A percentile compares a stretch with the other conserved stretches of the same genome.
These are phyloP conservation scores for Prietella phreatophila DNA, from an alignment of 2,113 vertebrate genomes.

Conservation along the genomic window DNA sequence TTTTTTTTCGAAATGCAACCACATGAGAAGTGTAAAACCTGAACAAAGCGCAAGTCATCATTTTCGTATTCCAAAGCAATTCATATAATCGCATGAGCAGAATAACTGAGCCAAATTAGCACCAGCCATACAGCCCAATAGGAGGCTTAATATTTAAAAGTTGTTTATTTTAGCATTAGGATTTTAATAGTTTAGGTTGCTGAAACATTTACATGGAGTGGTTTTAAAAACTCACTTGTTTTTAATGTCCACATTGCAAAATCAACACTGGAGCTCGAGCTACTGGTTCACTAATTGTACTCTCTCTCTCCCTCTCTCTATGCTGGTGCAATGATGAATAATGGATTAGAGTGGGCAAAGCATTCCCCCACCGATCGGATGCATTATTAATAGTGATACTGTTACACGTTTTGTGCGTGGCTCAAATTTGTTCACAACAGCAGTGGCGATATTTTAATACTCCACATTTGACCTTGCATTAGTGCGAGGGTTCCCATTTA, in stretches of 20 bases:
- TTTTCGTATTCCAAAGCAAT: not conserved
- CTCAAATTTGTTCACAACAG: conserved; percentile 48
- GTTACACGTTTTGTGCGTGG: conserved; percentile 49
- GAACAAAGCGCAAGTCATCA: not conserved
- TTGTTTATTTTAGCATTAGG: not conserved
- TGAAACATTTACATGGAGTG: conserved; percentile 9
- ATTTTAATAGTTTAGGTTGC: not conserved
- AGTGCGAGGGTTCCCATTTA: not conserved
- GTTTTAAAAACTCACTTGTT: not conserved
- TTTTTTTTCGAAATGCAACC: not conserved
- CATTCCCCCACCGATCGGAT: conserved; percentile 36
- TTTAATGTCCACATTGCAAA: conserved; percentile 6
- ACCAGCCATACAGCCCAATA: not conserved
- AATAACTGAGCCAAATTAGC: not conserved
- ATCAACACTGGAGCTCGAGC: conserved; percentile 8
- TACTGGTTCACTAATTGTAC: conserved; percentile 27
- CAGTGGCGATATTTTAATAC: conserved; percentile 42
- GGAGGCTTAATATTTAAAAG: not conserved
- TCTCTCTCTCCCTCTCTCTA: not conserved
- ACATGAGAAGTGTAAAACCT: not conserved
- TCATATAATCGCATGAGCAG: not conserved
- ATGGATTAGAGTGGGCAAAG: conserved; percentile 44
- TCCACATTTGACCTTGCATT: conserved; percentile 38
- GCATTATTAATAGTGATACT: conserved; percentile 50
- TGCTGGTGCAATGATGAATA: conserved; percentile 35